These are phyloP conservation scores for Callospermophilus lateralis DNA, from an alignment of 2,113 vertebrate genomes.

Conservation along the genomic window DNA sequence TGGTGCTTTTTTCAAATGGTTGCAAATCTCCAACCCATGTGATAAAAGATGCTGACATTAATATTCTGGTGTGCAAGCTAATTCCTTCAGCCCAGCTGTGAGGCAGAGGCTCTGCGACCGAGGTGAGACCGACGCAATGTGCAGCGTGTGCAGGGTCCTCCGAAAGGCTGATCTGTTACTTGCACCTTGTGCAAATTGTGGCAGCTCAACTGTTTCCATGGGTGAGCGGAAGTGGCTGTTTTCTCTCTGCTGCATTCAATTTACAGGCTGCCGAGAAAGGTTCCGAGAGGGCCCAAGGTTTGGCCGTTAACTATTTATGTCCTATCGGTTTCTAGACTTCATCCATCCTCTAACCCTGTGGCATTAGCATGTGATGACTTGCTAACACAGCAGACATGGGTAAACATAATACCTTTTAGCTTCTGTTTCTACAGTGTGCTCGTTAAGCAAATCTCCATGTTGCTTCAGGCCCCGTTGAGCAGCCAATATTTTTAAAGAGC, in stretches of 20 bases:
- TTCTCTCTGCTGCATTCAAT: conserved; percentile 49
- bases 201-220: conserved; percentile 35
- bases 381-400: background rate
- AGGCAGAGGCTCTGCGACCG: conserved; percentile 71
- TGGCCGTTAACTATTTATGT: conserved; percentile 64
- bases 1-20: conserved; percentile 59
- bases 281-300: background rate
- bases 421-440: background rate
- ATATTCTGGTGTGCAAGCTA: conserved; percentile 77
- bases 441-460: conserved; percentile 26
- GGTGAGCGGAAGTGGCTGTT: conserved; percentile 55
- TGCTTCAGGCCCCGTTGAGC: background rate
- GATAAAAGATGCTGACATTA: conserved; percentile 80
- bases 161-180: conserved; percentile 59
- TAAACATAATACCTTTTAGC: background rate
- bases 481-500: background rate
- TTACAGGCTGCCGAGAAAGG: conserved; percentile 57
- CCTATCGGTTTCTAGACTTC: conserved; percentile 19
- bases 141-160: conserved; percentile 57
- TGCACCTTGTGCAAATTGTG: conserved; percentile 64
- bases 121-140: conserved; percentile 62
- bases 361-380: background rate
- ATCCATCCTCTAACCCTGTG: background rate
- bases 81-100: conserved; percentile 82
- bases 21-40: conserved; percentile 71